phyloP scores from a whole-genome alignment of 2,797 vertebrate species.

The Gobio occitaniae region DNA sequence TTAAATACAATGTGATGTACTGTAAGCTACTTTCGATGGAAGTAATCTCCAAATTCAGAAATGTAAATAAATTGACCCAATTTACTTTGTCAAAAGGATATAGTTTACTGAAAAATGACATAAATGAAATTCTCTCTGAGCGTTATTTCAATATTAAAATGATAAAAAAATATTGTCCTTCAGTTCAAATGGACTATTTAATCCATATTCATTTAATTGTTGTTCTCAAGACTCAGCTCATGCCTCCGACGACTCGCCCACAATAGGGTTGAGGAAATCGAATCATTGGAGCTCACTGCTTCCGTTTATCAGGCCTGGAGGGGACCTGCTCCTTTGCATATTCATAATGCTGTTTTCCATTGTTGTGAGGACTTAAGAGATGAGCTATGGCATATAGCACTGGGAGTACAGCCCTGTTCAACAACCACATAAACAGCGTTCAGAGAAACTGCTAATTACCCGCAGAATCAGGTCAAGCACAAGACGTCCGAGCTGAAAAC shows the following conservation, averaged over 20 bases:
- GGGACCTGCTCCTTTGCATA: constrained; percentile 51
- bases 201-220: constrained; percentile 35
- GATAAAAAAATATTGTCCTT: constrained; percentile 21
- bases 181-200: constrained; percentile 24
- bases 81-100: neutral
- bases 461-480: constrained; percentile 49
- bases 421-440: constrained; percentile 15
- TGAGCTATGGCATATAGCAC: constrained; percentile 23
- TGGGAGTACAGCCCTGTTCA: constrained; percentile 32
- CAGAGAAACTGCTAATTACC: constrained; percentile 38
- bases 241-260: neutral
- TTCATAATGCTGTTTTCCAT: constrained; percentile 48
- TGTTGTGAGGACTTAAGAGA: constrained; percentile 42
- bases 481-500: constrained; percentile 18
- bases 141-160: constrained; percentile 24
- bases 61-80: neutral
- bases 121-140: neutral
- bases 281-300: constrained; percentile 55
- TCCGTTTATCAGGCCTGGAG: constrained; percentile 56
- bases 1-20: neutral
- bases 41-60: neutral
- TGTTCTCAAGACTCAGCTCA: constrained; percentile 25
- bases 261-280: constrained; percentile 37
- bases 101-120: neutral
- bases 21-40: neutral